phyloP scores from a whole-genome alignment of 2,113 vertebrate genomes.

The Sinocyclocheilus maitianheensis region DNA sequence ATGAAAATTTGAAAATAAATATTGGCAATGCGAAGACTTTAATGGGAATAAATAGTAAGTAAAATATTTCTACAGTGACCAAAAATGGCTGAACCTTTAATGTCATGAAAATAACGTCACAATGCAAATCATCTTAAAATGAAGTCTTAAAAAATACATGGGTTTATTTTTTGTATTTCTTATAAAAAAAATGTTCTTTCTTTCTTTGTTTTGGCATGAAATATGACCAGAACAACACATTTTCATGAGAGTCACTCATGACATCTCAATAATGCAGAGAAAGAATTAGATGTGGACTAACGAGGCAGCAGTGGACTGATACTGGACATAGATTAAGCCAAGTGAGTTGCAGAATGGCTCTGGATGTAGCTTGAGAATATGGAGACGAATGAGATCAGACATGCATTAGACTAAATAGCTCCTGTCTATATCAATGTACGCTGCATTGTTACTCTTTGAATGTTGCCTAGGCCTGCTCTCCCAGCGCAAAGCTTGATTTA shows the following conservation, averaged over 20 bases:
- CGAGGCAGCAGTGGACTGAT: slow-evolving; percentile 38
- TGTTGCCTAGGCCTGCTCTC: slow-evolving; percentile 68
- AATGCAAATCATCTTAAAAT: no score
- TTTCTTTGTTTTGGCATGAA: neutral
- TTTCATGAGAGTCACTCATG: slow-evolving; percentile 5
- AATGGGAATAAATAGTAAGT: no score
- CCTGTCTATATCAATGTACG: slow-evolving; percentile 52
- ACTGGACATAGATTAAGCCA: slow-evolving; percentile 55
- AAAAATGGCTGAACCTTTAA: neutral
- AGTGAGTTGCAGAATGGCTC: slow-evolving; percentile 27
- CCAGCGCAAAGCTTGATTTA: slow-evolving; percentile 78
- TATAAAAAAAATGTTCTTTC: neutral
- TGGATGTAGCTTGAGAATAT: slow-evolving; percentile 53
- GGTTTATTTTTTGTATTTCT: neutral
- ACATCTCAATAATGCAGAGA: slow-evolving; percentile 38
- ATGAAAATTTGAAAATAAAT: no score
- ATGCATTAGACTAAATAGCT: slow-evolving; percentile 57
- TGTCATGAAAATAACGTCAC: neutral
- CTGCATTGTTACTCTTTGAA: slow-evolving; percentile 53
- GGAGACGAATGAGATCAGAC: slow-evolving; percentile 51
- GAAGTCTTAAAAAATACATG: no score
- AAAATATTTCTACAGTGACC: no score
- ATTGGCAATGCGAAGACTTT: no score
- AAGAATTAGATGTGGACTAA: slow-evolving; percentile 49
- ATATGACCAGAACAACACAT: neutral